Evolutionary conservation across 2,113 vertebrate genomes (phyloP).

Genomic region (Chrysochloris asiatica): DNA sequence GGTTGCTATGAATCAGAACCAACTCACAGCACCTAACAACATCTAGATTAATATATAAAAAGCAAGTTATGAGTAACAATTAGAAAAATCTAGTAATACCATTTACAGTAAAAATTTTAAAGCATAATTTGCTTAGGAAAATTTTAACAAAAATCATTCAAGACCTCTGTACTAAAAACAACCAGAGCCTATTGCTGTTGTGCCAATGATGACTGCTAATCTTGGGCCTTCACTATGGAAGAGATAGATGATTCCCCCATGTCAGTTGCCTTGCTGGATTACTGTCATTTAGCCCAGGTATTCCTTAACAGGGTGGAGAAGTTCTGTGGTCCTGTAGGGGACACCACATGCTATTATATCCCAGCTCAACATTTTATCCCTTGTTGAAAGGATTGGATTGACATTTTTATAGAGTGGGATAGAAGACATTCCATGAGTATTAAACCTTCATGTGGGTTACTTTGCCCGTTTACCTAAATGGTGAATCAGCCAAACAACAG

Average conservation of each 20-base stretch:
- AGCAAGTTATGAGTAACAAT: neutral
- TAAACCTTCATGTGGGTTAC: constrained; percentile 84
- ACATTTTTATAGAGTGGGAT: constrained; percentile 87
- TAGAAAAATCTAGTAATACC: neutral
- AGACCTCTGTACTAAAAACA: neutral
- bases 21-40: too few species aligned
- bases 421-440: constrained; percentile 85
- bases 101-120: neutral
- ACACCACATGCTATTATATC: constrained; percentile 79
- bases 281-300: constrained; percentile 81
- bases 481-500: neutral
- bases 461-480: neutral
- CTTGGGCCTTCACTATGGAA: constrained; percentile 77
- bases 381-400: constrained; percentile 84
- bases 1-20: too few species aligned
- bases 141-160: too few species aligned
- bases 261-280: constrained; percentile 71
- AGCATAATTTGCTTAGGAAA: neutral
- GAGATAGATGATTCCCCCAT: constrained; percentile 73
- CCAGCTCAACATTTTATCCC: constrained; percentile 71
- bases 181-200: neutral
- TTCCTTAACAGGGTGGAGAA: constrained; percentile 80
- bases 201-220: too few species aligned
- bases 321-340: constrained; percentile 79
- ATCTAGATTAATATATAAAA: neutral